Conservation (phyloP, 2,797 vertebrate genomes). For the Coregonus suidteri region DNA sequence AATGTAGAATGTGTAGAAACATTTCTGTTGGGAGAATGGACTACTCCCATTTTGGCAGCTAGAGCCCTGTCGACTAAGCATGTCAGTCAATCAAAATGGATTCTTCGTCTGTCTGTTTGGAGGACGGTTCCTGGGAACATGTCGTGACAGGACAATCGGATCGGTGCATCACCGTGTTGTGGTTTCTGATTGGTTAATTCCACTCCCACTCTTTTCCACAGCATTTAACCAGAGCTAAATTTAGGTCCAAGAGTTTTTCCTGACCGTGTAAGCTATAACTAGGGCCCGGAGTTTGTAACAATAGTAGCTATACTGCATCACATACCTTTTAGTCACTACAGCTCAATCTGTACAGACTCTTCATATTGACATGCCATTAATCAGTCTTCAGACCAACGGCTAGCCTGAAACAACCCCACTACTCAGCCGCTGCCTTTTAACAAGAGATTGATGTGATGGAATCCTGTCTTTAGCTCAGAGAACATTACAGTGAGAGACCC, state of each 20-base stretch:
- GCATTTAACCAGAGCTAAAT: not conserved
- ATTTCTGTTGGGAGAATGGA: too few species aligned
- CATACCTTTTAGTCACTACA: not conserved
- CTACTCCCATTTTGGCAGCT: not conserved
- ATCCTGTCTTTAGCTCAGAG: too few species aligned
- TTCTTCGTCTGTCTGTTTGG: too few species aligned
- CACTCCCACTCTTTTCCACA: not conserved
- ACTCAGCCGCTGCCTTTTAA: too few species aligned
- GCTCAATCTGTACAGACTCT: not conserved
- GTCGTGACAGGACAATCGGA: not conserved
- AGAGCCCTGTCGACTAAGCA: not conserved
- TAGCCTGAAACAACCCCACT: not conserved
- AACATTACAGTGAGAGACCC: too few species aligned
- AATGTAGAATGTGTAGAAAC: too few species aligned
- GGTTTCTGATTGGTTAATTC: not conserved
- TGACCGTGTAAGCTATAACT: too few species aligned
- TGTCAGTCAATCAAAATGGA: not conserved
- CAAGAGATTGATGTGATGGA: too few species aligned
- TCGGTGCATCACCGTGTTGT: not conserved
- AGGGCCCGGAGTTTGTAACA: not conserved
- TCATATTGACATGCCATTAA: not conserved
- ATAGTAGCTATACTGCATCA: not conserved
- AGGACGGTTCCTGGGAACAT: not conserved
- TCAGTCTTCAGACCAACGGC: not conserved
- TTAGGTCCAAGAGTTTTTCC: not conserved